These are phyloP conservation scores for Lithophane ornitopus DNA, from an alignment of 2,888 invertebrate genomes.

Conservation along the genomic window DNA sequence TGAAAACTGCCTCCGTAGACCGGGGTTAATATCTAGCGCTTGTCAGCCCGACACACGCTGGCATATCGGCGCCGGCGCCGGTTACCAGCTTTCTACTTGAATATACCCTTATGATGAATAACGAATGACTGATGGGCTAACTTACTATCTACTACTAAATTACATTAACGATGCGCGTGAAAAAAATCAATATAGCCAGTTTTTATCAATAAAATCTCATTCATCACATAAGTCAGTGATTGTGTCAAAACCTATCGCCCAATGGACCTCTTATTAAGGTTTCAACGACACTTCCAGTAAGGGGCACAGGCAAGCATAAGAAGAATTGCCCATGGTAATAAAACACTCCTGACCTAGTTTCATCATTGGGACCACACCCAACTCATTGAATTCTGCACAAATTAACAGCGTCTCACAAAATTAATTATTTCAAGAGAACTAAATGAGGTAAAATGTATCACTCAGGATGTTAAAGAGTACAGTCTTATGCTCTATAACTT, in stretches of 20 bases:
- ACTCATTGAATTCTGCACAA: conserved; percentile 44
- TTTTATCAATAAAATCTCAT: neutral
- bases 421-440: conserved; percentile 42
- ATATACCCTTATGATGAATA: neutral
- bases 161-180: neutral
- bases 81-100: no score
- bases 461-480: neutral
- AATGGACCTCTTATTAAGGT: neutral
- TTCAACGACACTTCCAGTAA: neutral
- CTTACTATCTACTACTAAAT: neutral
- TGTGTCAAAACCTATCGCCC: neutral
- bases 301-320: neutral
- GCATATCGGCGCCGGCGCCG: no score
- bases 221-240: neutral
- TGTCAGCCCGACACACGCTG: no score
- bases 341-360: neutral
- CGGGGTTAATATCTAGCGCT: no score
- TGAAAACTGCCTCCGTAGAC: no score
- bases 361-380: conserved; percentile 36
- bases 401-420: conserved; percentile 51
- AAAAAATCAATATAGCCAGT: neutral
- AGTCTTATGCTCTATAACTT: neutral
- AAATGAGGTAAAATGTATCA: conserved; percentile 33
- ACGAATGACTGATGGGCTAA: neutral
- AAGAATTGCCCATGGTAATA: neutral